These are phyloP conservation scores for Drosophila meridiana DNA, from an alignment of 2,888 invertebrate genomes.

Conservation along the genomic window DNA sequence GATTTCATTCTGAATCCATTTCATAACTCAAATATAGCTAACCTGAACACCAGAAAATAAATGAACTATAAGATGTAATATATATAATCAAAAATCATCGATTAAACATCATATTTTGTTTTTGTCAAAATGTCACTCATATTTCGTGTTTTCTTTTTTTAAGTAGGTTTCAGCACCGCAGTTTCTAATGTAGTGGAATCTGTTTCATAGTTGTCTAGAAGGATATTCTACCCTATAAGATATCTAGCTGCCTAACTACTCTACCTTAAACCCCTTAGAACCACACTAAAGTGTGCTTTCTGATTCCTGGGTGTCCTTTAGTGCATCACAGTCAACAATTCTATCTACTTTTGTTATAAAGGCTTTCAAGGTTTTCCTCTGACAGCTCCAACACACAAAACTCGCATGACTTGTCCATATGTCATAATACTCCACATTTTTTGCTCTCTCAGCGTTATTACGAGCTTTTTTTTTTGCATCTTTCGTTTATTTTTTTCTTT, in stretches of 20 bases:
- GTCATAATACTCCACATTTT: slow-evolving; percentile 45
- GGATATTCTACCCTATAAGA: background rate
- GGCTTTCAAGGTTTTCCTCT: background rate
- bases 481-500: slow-evolving; percentile 9
- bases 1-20: too few species aligned
- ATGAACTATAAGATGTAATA: too few species aligned
- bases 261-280: background rate
- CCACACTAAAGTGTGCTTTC: too few species aligned
- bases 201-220: background rate
- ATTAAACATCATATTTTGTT: too few species aligned
- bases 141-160: too few species aligned
- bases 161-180: too few species aligned
- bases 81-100: too few species aligned
- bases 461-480: slow-evolving; percentile 21
- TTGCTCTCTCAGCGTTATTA: slow-evolving; percentile 34
- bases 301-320: background rate
- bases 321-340: background rate
- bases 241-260: background rate
- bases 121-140: too few species aligned
- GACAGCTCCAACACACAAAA: slow-evolving; percentile 3
- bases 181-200: too few species aligned
- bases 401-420: slow-evolving; percentile 29
- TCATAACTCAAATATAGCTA: too few species aligned
- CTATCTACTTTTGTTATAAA: background rate
- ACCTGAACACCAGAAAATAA: too few species aligned